Conservation (phyloP, 2,888 invertebrate genomes). For the Nephrotoma guestfalica region DNA sequence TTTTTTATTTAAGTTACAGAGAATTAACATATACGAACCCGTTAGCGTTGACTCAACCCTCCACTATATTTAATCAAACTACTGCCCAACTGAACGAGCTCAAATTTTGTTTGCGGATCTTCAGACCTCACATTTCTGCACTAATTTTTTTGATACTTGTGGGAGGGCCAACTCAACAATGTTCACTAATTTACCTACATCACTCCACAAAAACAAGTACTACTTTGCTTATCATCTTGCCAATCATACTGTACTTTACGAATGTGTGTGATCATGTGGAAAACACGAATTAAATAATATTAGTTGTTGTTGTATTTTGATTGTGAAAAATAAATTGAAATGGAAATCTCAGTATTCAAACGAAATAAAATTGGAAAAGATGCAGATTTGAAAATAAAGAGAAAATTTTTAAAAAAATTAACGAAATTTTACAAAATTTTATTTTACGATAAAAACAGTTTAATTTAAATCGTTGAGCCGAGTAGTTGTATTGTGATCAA, state of each 20-base stretch:
- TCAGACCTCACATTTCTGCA: too few relatives aligned
- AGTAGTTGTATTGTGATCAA: not conserved
- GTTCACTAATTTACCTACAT: too few relatives aligned
- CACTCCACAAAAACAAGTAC: too few relatives aligned
- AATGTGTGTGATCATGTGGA: not conserved
- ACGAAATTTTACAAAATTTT: not conserved
- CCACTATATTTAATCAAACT: too few relatives aligned
- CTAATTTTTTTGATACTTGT: too few relatives aligned
- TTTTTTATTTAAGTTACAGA: too few relatives aligned
- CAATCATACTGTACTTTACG: not conserved
- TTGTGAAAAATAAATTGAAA: not conserved
- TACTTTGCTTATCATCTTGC: not conserved
- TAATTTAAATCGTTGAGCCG: not conserved
- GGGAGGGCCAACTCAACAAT: too few relatives aligned
- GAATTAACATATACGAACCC: too few relatives aligned
- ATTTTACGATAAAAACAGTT: not conserved
- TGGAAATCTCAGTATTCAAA: not conserved
- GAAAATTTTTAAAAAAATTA: not conserved
- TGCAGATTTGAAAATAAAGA: not conserved
- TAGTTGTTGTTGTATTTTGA: not conserved
- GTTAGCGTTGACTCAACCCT: too few relatives aligned
- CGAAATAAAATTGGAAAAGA: not conserved
- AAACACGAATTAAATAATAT: not conserved
- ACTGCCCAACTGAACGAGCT: too few relatives aligned
- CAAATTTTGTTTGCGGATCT: too few relatives aligned